These are phyloP conservation scores for Intellagama lesueurii DNA, from an alignment of 2,797 vertebrate genomes.

Conservation along the genomic window DNA sequence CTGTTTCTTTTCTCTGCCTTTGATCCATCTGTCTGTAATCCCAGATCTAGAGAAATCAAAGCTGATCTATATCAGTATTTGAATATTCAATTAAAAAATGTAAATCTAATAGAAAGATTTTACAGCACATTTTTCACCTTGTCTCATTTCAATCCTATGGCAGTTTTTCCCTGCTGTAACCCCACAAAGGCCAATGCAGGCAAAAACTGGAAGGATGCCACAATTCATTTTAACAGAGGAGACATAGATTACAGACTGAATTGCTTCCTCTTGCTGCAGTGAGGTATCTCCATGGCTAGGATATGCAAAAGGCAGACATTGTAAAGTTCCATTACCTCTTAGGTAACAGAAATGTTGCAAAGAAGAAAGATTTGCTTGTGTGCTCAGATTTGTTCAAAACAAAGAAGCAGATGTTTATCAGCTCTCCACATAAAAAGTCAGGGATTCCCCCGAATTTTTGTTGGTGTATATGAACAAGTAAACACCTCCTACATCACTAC, in stretches of 20 bases:
- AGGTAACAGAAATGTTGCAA: no score
- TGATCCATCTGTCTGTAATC: background rate
- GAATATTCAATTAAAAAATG: background rate
- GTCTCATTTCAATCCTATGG: background rate
- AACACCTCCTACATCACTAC: background rate
- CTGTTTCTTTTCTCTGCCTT: background rate
- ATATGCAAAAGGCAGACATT: background rate
- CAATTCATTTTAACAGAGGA: background rate
- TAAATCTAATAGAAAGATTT: background rate
- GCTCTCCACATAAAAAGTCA: background rate
- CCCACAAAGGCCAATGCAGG: background rate
- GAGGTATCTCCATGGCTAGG: no score
- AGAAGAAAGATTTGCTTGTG: background rate
- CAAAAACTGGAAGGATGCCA: background rate
- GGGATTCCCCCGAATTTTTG: background rate
- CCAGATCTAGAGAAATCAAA: background rate
- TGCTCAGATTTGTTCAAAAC: background rate
- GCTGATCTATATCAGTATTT: background rate
- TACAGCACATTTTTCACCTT: background rate
- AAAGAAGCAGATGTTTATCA: background rate
- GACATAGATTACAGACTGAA: background rate
- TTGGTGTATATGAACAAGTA: no score
- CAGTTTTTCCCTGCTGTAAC: no score
- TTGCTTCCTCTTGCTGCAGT: background rate
- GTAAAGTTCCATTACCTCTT: background rate